Evolutionary conservation across 2,113 vertebrate species (phyloP).

Genomic region (Rhinopomastus cyanomelas): DNA sequence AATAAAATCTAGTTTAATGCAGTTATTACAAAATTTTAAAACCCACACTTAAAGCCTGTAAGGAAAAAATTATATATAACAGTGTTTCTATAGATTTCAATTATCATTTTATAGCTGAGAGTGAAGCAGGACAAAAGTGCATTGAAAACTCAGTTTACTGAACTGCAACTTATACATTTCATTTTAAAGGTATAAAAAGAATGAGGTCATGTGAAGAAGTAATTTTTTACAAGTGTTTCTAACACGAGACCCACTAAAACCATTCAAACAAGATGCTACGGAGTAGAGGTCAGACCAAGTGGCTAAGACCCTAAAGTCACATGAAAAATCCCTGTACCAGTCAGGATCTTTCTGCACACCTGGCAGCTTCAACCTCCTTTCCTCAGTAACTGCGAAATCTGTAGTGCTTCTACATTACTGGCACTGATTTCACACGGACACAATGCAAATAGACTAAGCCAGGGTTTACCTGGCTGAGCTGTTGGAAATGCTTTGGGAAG

Average conservation of each 20-base stretch:
- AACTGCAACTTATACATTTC: not conserved
- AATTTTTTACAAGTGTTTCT: not conserved
- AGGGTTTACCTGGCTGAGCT: not conserved
- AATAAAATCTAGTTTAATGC: not conserved
- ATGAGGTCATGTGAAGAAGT: not conserved
- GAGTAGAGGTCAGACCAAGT: not conserved
- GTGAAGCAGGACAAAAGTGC: not conserved
- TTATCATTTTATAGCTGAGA: not conserved
- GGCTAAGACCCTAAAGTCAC: not conserved
- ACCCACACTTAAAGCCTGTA: not conserved
- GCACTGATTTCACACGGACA: not conserved
- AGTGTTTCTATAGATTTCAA: not conserved
- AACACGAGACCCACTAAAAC: not conserved
- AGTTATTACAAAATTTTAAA: not conserved
- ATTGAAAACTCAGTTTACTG: not conserved
- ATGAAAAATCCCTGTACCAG: not conserved
- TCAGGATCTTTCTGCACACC: not conserved
- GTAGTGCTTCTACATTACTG: not conserved
- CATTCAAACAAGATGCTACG: not conserved
- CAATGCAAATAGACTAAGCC: not conserved
- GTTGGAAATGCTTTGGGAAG: not conserved
- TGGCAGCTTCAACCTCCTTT: not conserved
- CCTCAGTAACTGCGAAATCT: not conserved
- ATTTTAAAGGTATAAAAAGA: not conserved
- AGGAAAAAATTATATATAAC: not conserved